Evolutionary conservation across 2,797 vertebrate species (phyloP).

Genomic region (Heteromormyrus szaboi): DNA sequence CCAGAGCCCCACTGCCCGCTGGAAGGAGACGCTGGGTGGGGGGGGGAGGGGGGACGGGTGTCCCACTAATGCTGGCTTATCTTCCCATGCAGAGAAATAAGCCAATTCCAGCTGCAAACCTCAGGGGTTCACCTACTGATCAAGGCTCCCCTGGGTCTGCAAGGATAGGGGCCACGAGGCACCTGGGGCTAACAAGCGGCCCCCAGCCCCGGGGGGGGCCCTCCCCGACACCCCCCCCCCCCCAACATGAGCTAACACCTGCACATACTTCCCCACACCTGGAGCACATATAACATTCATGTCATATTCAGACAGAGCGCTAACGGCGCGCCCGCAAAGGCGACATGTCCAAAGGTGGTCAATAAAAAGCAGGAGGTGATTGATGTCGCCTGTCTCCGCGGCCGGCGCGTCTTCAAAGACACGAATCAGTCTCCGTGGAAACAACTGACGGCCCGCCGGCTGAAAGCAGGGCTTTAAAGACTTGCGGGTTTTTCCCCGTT

Average conservation of each 20-base stretch:
- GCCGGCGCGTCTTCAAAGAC: not conserved
- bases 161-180: not conserved
- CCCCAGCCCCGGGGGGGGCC: not conserved
- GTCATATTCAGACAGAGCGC: not conserved
- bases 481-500: not conserved
- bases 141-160: not conserved
- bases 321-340: not conserved
- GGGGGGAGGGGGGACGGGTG: not conserved
- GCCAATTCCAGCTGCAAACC: conserved; percentile 1
- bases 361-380: not conserved
- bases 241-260: not conserved
- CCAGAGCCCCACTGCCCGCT: not conserved
- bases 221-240: not conserved
- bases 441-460: not conserved
- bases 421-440: not conserved
- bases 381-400: not conserved
- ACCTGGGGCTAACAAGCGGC: not conserved
- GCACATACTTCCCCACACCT: not conserved
- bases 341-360: not conserved
- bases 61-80: not conserved
- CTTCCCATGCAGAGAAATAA: not conserved
- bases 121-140: not conserved
- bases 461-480: not conserved
- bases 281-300: not conserved
- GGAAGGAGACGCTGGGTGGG: not conserved